Base-by-base conservation (phyloP, 2,888 invertebrate genomes). In the Brachypterus glaber region DNA sequence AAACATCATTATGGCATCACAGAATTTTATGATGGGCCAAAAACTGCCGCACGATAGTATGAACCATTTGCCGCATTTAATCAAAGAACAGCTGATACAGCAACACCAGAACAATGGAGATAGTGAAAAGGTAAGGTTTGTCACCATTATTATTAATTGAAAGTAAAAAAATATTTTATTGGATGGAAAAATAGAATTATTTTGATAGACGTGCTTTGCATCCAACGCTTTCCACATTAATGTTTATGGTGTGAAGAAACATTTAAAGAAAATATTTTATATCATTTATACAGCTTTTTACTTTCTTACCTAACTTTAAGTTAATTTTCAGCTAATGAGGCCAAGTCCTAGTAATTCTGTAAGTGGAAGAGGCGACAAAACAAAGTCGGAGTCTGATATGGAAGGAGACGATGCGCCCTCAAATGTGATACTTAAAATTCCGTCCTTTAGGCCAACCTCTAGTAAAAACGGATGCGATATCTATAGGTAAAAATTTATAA, bases 361-460 rank as follows among this genome's bases (percentile, higher is more conserved):
- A 27, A 59, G 60, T 32, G 50, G 55, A 44, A 60, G 60, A 51
- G 48, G 55, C 35, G 61, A 61, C 41, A 61, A 61, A 37, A 49
- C 50, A 51, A 48, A 57, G 48, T 60, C 63, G 40, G 60, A 62
- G 49, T 58, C 64, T 36, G 63, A 66, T 51, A 60, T 65, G 63
- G 62, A 66, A 51, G 58, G 66, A 42, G 61, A 63, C 13, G 80
- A 82, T 46, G 70, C 73, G 43, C 74, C 78, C 35, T 72, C 75
- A 40, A 75, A 76, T 54, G 82, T 87, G 68, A 88, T 90, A 69
- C 78, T 91, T 58, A 88, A 87, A 73, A 88, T 91, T 77, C 91
- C 91, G 74, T 89, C 90, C 75, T 90, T 85, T 71, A 82, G 79
- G 66, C 85, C 88, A 53, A 58, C 60, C 40, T 46, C 53, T 47